Evolutionary conservation across 2,888 invertebrate genomes (phyloP), one percentile per base, ranked within the genome.

Genomic region (Caprella mutica): DNA sequence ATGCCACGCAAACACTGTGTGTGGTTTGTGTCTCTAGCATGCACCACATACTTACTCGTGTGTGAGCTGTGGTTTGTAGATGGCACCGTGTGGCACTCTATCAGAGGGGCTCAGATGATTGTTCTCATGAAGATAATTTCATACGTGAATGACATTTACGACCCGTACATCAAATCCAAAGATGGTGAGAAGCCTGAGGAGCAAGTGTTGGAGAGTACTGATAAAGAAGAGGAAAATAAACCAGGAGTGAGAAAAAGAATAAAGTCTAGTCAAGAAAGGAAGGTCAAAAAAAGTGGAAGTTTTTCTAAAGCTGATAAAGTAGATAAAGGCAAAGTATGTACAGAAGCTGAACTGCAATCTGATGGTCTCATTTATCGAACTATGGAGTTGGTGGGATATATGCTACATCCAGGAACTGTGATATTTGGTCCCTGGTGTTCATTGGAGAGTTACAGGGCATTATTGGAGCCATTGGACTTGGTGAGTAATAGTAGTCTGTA

Each of bases 361-460:
- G n/a, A n/a, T n/a, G n/a, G n/a, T n/a, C n/a, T n/a, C n/a, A n/a
- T n/a, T n/a, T n/a, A n/a, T n/a, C n/a, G n/a, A n/a, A 33, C 33
- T 55, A 72, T 80, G 51, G 81, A 83, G 66, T 88, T 81, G 72
- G 76, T 80, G 65, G 90, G 90, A 4, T 96, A 94, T 70, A 74
- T 88, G 65, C 78, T 86, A 57, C 86, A 86, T 70, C 86, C 89
- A 9, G 85, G 85, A 2, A 91, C 86, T 67, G 80, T 85, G 67
- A 77, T 91, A 64, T 82, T 96, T 70, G 96, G 97, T 0, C 94
- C 96, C 2, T 97, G 94, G 92, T 78, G 87, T 59, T 79, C 85
- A 40, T 87, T 80, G 69, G 78, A 78, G 58, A 79, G 81, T 56
- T 90, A 90, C 70, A 71, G 77, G 65, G 71, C 74, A 59, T 74